Conservation (phyloP, 2,888 invertebrate species). For the Laspeyria flexula region DNA sequence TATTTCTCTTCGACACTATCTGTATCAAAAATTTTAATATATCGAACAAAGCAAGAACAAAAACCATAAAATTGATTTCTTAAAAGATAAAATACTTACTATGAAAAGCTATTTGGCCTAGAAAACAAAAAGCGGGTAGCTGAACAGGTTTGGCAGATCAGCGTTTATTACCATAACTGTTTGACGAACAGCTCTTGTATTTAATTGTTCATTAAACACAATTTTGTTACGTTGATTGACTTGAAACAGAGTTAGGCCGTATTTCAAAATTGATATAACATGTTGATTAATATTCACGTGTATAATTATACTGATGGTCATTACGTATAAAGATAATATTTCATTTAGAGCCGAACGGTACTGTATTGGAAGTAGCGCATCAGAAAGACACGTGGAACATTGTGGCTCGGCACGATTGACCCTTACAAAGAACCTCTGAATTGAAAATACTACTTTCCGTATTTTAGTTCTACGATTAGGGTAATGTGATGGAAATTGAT, state of each 20-base stretch:
- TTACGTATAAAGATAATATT: background rate
- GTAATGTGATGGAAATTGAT: background rate
- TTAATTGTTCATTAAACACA: slow-evolving; percentile 27
- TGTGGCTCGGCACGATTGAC: slow-evolving; percentile 6
- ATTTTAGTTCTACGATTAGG: background rate
- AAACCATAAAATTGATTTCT: background rate
- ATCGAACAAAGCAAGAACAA: background rate
- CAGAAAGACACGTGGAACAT: slow-evolving; percentile 1
- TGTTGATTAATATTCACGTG: slow-evolving; percentile 23
- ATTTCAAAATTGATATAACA: slow-evolving; percentile 16
- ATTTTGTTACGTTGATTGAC: slow-evolving; percentile 32
- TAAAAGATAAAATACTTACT: slow-evolving; percentile 1
- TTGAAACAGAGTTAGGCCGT: background rate
- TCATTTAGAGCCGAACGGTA: slow-evolving; percentile 8
- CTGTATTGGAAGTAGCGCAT: slow-evolving; percentile 5
- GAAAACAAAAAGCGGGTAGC: slow-evolving; percentile 16
- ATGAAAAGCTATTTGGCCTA: slow-evolving; percentile 14
- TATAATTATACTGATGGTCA: slow-evolving; percentile 14
- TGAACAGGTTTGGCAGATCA: slow-evolving; percentile 33
- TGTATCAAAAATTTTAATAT: background rate
- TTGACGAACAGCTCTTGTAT: slow-evolving; percentile 23
- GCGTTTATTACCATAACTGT: slow-evolving; percentile 35
- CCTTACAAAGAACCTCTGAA: slow-evolving; percentile 1
- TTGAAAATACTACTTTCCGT: slow-evolving; percentile 2
- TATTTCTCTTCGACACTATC: no score